phyloP scores from a whole-genome alignment of 2,113 vertebrate species.

The Ceratotherium simum region DNA sequence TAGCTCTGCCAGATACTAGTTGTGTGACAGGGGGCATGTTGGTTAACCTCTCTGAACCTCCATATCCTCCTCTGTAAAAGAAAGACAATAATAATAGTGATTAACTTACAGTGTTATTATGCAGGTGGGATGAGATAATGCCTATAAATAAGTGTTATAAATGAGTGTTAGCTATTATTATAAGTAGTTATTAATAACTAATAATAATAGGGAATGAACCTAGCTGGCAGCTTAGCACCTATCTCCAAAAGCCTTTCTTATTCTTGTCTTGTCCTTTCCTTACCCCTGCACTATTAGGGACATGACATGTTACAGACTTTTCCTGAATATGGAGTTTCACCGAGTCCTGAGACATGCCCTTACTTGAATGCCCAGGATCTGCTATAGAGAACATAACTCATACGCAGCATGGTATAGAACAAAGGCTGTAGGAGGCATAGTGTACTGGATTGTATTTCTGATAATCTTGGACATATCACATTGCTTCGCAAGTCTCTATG shows the following conservation, averaged over 20 bases:
- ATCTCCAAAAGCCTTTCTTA: neutral
- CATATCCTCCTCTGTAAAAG: neutral
- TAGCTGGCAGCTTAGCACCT: neutral
- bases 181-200: neutral
- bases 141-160: neutral
- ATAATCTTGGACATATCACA: neutral
- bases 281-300: neutral
- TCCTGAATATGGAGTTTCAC: neutral
- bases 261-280: neutral
- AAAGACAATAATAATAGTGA: neutral
- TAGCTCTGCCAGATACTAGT: neutral
- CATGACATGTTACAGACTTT: neutral
- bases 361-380: neutral
- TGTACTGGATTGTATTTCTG: neutral
- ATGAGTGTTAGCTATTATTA: neutral
- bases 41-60: slow-evolving; percentile 48
- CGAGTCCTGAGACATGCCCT: neutral
- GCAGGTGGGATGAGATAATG: neutral
- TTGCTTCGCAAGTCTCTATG: neutral
- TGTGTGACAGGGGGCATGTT: neutral
- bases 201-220: neutral
- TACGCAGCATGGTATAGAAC: no score
- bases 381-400: neutral
- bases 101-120: neutral
- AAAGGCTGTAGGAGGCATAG: neutral